Conservation (phyloP, 1,140 invertebrate genomes). For the Fopius arisanus region DNA sequence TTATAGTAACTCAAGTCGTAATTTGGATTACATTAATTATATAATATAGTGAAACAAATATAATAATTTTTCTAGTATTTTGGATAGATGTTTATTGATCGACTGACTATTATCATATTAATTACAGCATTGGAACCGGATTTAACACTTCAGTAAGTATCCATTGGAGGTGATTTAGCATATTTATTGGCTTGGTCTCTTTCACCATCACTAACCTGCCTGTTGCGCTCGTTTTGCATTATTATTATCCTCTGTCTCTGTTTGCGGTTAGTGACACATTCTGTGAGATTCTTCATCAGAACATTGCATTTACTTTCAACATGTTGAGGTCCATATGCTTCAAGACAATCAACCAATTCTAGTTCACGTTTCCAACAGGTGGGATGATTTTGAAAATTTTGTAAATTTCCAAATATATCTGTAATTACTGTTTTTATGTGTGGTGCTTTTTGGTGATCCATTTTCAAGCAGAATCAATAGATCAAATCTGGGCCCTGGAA, state of each 20-base stretch:
- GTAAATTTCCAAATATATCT: constrained; percentile 70
- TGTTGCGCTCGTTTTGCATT: constrained; percentile 67
- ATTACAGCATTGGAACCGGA: neutral
- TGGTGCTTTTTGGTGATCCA: constrained; percentile 54
- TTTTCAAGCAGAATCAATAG: neutral
- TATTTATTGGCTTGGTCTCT: neutral
- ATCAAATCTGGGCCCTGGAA: no score
- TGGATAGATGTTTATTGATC: neutral
- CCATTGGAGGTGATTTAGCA: neutral
- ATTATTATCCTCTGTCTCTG: constrained; percentile 62
- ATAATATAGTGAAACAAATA: neutral
- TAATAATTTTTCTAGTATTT: neutral
- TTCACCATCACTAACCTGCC: constrained; percentile 52
- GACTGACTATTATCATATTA: neutral
- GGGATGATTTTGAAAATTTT: constrained; percentile 70
- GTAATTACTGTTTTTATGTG: constrained; percentile 72
- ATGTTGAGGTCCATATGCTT: constrained; percentile 74
- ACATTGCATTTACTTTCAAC: constrained; percentile 67
- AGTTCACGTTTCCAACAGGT: constrained; percentile 73
- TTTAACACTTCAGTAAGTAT: neutral
- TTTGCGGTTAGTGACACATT: constrained; percentile 70
- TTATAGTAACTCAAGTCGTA: constrained; percentile 5
- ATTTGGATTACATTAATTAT: neutral
- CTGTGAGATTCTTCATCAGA: constrained; percentile 71
- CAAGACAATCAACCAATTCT: constrained; percentile 74